Evolutionary conservation across 2,797 vertebrate species (phyloP).

Genomic region (Cyclopterus lumpus): DNA sequence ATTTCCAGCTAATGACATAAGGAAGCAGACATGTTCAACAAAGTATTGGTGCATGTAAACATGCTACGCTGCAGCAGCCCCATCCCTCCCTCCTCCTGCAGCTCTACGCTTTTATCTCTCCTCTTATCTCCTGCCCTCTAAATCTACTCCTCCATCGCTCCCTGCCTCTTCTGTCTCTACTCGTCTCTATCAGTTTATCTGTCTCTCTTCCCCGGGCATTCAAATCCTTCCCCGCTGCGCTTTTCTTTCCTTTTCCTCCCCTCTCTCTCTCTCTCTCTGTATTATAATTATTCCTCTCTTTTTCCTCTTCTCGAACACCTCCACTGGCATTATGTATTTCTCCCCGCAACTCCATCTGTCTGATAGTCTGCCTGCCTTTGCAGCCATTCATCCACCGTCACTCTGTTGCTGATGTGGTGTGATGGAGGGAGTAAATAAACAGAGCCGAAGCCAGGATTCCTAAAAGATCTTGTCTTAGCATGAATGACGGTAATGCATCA

Average conservation of each 20-base stretch:
- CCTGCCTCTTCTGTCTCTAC: slow-evolving; percentile 62
- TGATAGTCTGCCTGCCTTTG: slow-evolving; percentile 63
- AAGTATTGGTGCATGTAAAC: slow-evolving; percentile 75
- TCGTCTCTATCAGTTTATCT: slow-evolving; percentile 59
- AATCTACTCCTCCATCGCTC: slow-evolving; percentile 74
- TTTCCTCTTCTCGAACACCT: slow-evolving; percentile 58
- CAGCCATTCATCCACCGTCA: slow-evolving; percentile 70
- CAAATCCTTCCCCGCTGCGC: slow-evolving; percentile 25
- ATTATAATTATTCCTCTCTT: slow-evolving; percentile 47
- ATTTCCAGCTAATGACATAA: slow-evolving; percentile 69
- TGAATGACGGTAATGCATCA: slow-evolving; percentile 74
- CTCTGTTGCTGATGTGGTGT: slow-evolving; percentile 72
- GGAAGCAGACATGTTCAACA: slow-evolving; percentile 72
- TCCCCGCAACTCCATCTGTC: slow-evolving; percentile 67
- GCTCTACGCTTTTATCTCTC: slow-evolving; percentile 68
- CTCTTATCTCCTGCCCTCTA: slow-evolving; percentile 70
- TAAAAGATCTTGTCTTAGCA: slow-evolving; percentile 78
- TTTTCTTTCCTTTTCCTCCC: slow-evolving; percentile 28
- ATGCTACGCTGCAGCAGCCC: slow-evolving; percentile 46
- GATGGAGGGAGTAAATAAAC: slow-evolving; percentile 78
- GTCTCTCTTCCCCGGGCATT: slow-evolving; percentile 58
- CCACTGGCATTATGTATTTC: slow-evolving; percentile 73
- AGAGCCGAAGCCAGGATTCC: slow-evolving; percentile 74
- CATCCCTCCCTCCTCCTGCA: slow-evolving; percentile 46
- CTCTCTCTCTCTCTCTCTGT: slow-evolving; percentile 44